Conservation (phyloP, 2,888 invertebrate genomes). For the Pollenia griseotomentosa region DNA sequence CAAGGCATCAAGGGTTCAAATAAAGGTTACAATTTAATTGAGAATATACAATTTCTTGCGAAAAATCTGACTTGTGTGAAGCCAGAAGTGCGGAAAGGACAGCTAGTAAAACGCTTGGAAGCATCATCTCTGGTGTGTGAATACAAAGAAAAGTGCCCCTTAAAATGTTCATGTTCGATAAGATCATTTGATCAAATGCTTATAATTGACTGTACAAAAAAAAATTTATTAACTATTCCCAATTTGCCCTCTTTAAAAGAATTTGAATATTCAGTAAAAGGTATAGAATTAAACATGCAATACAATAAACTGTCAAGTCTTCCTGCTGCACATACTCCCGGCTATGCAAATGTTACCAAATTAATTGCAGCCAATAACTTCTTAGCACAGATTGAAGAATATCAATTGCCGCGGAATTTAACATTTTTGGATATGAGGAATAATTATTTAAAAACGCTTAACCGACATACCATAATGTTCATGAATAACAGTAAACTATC, state of each 20-base stretch:
- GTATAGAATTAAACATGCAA: constrained; percentile 84
- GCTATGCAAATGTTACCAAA: constrained; percentile 85
- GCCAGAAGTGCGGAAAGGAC: constrained; percentile 75
- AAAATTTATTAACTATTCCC: constrained; percentile 84
- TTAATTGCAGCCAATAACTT: constrained; percentile 85
- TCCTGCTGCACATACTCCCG: constrained; percentile 79
- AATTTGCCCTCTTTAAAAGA: constrained; percentile 77
- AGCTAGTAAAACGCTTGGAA: constrained; percentile 79
- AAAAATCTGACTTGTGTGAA: constrained; percentile 84
- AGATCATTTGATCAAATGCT: constrained; percentile 84
- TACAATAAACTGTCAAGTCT: constrained; percentile 83
- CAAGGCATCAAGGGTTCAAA: constrained; percentile 84
- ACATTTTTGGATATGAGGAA: constrained; percentile 85
- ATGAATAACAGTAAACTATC: constrained; percentile 84
- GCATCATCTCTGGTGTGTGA: constrained; percentile 85
- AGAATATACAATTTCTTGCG: constrained; percentile 82
- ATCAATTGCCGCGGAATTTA: constrained; percentile 84
- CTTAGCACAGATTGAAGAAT: constrained; percentile 80
- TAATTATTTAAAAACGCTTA: constrained; percentile 85
- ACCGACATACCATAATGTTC: constrained; percentile 81
- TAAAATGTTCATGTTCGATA: constrained; percentile 85
- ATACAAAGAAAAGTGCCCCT: constrained; percentile 84
- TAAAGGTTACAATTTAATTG: constrained; percentile 81
- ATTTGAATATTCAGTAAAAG: constrained; percentile 73
- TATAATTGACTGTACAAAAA: constrained; percentile 85